These are phyloP conservation scores for Notarius quadriscutis DNA, from an alignment of 2,113 vertebrate genomes.

Conservation along the genomic window DNA sequence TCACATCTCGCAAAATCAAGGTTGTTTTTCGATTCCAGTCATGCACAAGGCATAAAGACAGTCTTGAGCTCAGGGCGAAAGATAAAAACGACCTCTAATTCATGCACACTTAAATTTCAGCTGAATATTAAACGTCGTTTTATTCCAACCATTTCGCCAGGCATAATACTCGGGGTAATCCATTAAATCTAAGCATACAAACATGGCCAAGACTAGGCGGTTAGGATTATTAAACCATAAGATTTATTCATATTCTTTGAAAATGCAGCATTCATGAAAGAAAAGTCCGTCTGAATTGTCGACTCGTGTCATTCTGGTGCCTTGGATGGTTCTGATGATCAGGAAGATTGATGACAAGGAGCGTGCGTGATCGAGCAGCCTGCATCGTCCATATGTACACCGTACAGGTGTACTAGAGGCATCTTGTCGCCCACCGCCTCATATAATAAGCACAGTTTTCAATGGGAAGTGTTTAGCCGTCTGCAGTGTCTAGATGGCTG, in stretches of 20 bases:
- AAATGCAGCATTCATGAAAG: constrained; percentile 63
- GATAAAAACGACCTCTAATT: constrained; percentile 38
- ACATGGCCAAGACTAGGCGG: background rate
- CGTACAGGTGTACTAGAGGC: background rate
- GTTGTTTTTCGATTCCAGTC: background rate
- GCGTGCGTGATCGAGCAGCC: background rate
- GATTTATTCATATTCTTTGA: constrained; percentile 68
- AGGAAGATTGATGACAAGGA: background rate
- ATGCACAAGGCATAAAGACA: constrained; percentile 26
- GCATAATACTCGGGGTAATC: background rate
- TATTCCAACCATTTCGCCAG: background rate
- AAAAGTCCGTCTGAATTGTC: constrained; percentile 65
- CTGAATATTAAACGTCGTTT: background rate
- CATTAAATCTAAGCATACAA: background rate
- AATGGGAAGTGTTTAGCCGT: constrained; percentile 27
- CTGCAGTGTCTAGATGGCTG: constrained; percentile 68
- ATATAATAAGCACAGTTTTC: constrained; percentile 19
- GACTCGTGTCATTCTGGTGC: constrained; percentile 41
- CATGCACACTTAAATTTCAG: background rate
- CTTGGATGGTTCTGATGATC: constrained; percentile 15
- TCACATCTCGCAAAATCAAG: background rate
- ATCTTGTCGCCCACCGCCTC: background rate
- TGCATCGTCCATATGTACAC: background rate
- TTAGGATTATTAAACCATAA: constrained; percentile 23
- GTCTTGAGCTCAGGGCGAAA: background rate